These are phyloP conservation scores for Rhizoglyphus robini DNA, from an alignment of 1,140 invertebrate species.

Conservation along the genomic window DNA sequence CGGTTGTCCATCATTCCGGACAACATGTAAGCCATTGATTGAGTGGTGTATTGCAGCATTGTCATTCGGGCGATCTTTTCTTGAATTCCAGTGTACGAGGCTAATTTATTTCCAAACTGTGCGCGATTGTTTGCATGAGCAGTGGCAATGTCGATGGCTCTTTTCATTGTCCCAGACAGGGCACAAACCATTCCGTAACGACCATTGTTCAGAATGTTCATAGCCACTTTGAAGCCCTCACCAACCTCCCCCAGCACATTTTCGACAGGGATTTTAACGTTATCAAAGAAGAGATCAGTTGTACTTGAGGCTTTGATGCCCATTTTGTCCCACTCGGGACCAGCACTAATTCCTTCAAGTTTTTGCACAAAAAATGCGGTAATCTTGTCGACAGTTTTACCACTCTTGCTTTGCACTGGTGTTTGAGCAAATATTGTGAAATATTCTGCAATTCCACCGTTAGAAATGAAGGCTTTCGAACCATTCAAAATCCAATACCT, in stretches of 20 bases:
- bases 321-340: constrained; percentile 97
- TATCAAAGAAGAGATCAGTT: constrained; percentile 88
- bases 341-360: constrained; percentile 76
- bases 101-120: constrained; percentile 80
- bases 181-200: constrained; percentile 94
- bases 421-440: constrained; percentile 90
- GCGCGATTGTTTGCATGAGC: constrained; percentile 73
- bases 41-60: constrained; percentile 81
- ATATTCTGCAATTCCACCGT: constrained; percentile 91
- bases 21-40: constrained; percentile 90
- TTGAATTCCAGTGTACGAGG: constrained; percentile 76
- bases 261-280: constrained; percentile 83
- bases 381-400: constrained; percentile 51
- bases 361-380: constrained; percentile 96
- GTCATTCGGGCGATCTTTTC: constrained; percentile 88
- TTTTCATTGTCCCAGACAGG: constrained; percentile 72
- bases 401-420: constrained; percentile 38
- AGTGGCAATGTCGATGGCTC: constrained; percentile 71
- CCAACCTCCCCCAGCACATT: constrained; percentile 88
- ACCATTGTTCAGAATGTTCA: constrained; percentile 98
- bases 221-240: constrained; percentile 97
- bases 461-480: constrained; percentile 98
- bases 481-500: constrained; percentile 65
- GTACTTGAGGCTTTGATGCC: constrained; percentile 98
- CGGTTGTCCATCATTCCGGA: constrained; percentile 46